Evolutionary conservation across 1,140 invertebrate species (phyloP).

Genomic region (Nephila pilipes): DNA sequence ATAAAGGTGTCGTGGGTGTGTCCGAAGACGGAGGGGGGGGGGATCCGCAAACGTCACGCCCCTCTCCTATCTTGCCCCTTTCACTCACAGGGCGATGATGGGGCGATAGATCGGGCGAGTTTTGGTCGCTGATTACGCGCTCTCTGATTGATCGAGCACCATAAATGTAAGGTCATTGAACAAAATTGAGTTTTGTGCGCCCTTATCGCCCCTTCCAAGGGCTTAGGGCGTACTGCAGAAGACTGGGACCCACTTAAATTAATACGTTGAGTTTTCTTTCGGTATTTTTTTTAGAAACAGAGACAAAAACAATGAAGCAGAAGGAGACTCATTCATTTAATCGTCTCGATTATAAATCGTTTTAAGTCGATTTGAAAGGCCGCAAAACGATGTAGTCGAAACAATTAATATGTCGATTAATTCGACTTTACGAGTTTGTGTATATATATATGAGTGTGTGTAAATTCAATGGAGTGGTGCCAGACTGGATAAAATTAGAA

Average conservation of each 20-base stretch:
- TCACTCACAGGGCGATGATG: conserved; percentile 36
- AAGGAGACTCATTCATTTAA: not conserved
- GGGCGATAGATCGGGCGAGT: conserved; percentile 30
- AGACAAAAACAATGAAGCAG: conserved; percentile 3
- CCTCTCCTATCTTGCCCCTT: conserved; percentile 26
- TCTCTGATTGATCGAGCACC: conserved; percentile 48
- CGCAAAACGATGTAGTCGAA: not conserved
- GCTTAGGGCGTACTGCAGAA: conserved; percentile 7
- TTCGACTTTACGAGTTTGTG: not conserved
- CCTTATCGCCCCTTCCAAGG: conserved; percentile 17
- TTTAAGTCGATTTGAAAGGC: not conserved
- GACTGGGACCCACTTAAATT: conserved; percentile 20
- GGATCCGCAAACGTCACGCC: conserved; percentile 30
- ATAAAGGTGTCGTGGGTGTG: conserved; percentile 75
- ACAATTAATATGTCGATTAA: conserved; percentile 20
- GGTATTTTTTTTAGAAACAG: not conserved
- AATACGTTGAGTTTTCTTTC: not conserved
- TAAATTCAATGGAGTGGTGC: not conserved
- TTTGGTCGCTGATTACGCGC: conserved; percentile 44
- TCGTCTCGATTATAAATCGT: not conserved
- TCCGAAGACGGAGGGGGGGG: conserved; percentile 19
- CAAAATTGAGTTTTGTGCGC: conserved; percentile 63
- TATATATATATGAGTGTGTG: not conserved
- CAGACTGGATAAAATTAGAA: too few species aligned
- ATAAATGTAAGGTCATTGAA: conserved; percentile 57